Conservation (phyloP, 2,888 invertebrate genomes). For the Amphimallon solstitiale region DNA sequence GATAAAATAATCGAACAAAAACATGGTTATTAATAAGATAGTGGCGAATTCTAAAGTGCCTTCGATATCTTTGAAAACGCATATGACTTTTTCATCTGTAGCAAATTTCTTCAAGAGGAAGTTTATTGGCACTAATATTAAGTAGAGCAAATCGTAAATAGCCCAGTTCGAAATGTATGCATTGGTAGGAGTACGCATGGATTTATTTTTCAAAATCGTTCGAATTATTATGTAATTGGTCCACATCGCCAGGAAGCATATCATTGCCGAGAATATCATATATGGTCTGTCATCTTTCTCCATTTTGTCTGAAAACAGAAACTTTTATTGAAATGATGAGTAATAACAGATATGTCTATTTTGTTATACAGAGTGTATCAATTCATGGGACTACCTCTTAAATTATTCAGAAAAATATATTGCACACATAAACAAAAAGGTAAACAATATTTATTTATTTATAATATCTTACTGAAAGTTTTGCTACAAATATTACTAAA, state of each 20-base stretch:
- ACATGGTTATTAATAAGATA: slow-evolving; percentile 37
- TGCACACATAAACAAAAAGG: too few relatives aligned
- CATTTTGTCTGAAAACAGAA: background rate
- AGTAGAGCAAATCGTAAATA: slow-evolving; percentile 38
- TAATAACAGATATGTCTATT: background rate
- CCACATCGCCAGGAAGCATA: slow-evolving; percentile 39
- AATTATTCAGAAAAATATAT: too few relatives aligned
- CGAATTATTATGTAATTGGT: slow-evolving; percentile 39
- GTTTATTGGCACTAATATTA: slow-evolving; percentile 38
- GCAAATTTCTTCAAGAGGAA: slow-evolving; percentile 31
- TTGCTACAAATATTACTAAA: too few relatives aligned
- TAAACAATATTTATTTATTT: too few relatives aligned
- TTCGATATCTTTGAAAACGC: slow-evolving; percentile 38
- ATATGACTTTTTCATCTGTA: slow-evolving; percentile 26
- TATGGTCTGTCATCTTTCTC: slow-evolving; percentile 26
- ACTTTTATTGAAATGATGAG: background rate
- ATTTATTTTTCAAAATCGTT: slow-evolving; percentile 39
- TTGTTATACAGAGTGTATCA: too few relatives aligned
- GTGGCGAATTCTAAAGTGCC: slow-evolving; percentile 39
- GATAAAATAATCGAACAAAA: slow-evolving; percentile 39
- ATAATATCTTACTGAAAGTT: too few relatives aligned
- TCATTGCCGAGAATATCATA: slow-evolving; percentile 38
- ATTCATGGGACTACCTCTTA: too few relatives aligned
- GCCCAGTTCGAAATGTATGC: slow-evolving; percentile 41
- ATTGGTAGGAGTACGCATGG: slow-evolving; percentile 40